These are phyloP conservation scores for Pristionchus arcanus DNA, from an alignment of 2,888 invertebrate species.

Conservation along the genomic window DNA sequence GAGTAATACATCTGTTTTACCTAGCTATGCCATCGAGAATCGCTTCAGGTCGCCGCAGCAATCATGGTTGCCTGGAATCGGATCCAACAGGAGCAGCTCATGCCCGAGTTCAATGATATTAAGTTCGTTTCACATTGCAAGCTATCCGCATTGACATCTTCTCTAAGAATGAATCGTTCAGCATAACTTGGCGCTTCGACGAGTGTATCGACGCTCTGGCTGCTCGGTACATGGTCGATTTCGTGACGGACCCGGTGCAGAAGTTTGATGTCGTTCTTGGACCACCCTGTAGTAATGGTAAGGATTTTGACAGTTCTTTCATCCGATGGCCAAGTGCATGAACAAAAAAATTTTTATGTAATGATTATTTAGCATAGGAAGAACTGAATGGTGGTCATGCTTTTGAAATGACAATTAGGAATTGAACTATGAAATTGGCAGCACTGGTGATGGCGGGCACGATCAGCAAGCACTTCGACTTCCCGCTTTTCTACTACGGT, in stretches of 20 bases:
- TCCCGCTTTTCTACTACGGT: constrained; percentile 66
- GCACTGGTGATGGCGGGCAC: constrained; percentile 50
- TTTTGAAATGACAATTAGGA: no score
- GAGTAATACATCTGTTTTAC: no score
- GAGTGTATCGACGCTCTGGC: constrained; percentile 63
- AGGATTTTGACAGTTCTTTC: no score
- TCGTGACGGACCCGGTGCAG: constrained; percentile 49
- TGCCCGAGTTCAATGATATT: constrained; percentile 50
- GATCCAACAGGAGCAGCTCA: constrained; percentile 29
- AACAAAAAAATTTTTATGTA: no score
- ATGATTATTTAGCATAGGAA: no score
- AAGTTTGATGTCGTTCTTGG: constrained; percentile 64
- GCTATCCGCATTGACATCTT: no score
- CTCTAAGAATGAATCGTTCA: no score
- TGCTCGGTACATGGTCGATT: constrained; percentile 62
- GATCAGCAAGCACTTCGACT: constrained; percentile 62
- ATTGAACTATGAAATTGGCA: neutral
- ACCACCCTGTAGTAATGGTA: constrained; percentile 65
- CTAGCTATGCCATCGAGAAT: no score
- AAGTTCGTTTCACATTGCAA: neutral
- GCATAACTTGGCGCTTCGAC: constrained; percentile 61
- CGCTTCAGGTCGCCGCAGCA: neutral
- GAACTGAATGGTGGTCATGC: no score
- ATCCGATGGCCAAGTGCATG: no score
- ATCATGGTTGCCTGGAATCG: constrained; percentile 53